phyloP scores from a whole-genome alignment of 2,797 vertebrate genomes.

The Huso huso region DNA sequence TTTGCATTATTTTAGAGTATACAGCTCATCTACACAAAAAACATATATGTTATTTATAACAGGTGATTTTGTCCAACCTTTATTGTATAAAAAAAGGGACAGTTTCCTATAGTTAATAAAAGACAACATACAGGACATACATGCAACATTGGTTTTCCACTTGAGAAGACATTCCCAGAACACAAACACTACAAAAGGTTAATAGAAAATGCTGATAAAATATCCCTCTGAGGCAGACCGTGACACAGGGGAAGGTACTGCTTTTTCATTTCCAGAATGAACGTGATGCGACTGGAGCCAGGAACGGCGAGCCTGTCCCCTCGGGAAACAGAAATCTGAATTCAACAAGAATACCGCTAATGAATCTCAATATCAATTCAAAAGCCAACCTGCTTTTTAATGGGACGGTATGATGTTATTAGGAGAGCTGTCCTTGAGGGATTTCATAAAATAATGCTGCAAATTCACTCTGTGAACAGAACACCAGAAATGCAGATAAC shows the following conservation, averaged over 20 bases:
- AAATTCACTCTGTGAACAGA: not conserved
- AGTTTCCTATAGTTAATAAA: no score
- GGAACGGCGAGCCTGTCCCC: conserved; percentile 25
- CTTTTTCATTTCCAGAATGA: not conserved
- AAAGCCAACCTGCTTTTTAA: conserved; percentile 45
- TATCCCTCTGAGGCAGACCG: not conserved
- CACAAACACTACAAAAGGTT: no score
- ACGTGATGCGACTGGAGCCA: conserved; percentile 1
- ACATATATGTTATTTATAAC: no score
- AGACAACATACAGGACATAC: no score
- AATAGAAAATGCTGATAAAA: no score
- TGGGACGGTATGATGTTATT: conserved; percentile 42
- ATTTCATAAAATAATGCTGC: conserved; percentile 31
- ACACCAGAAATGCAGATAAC: not conserved
- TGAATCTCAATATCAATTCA: conserved; percentile 46
- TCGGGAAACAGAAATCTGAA: conserved; percentile 38
- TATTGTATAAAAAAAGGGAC: no score
- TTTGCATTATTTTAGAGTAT: no score
- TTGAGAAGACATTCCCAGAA: no score
- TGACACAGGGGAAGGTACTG: not conserved
- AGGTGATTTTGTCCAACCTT: no score
- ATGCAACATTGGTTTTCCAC: no score
- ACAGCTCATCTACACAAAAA: no score
- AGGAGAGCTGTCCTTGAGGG: conserved; percentile 35
- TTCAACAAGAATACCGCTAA: conserved; percentile 43